phyloP scores from a whole-genome alignment of 1,140 invertebrate species.

The Bombus picipes region DNA sequence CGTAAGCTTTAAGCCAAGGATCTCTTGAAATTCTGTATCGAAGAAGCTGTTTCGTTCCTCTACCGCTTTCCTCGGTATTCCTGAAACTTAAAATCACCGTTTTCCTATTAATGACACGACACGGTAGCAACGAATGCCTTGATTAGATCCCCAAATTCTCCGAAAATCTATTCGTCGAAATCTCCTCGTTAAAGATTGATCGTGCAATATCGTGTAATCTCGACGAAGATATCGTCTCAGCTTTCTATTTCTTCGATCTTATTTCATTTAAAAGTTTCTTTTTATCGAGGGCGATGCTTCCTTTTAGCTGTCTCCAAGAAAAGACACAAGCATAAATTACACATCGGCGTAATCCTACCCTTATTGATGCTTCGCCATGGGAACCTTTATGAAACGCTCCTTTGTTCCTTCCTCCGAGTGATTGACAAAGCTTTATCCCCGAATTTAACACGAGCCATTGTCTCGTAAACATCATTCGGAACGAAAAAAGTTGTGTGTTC shows the following conservation, averaged over 20 bases:
- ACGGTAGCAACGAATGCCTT: not conserved
- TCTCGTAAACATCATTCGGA: not conserved
- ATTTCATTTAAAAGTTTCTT: not conserved
- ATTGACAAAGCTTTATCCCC: not conserved
- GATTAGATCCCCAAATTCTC: not conserved
- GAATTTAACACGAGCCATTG: not conserved
- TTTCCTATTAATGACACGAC: too few relatives aligned
- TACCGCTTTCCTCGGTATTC: not conserved
- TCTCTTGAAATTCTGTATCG: not conserved
- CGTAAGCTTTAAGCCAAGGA: not conserved
- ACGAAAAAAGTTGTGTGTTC: not conserved
- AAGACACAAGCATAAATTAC: constrained; percentile 14
- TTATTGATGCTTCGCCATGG: not conserved
- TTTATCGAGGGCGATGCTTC: not conserved
- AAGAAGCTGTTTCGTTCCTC: not conserved
- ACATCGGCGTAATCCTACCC: not conserved
- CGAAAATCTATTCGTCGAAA: not conserved
- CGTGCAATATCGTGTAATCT: constrained; percentile 3
- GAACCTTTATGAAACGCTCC: not conserved
- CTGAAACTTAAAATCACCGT: not conserved
- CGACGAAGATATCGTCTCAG: not conserved
- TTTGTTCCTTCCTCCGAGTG: not conserved
- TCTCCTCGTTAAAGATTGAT: not conserved
- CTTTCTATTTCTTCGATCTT: not conserved
- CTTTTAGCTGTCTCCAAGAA: not conserved